Percentiles rank a stretch among this genome's conserved stretches.
Conservation (phyloP, 2,888 invertebrate genomes). For the Drosophila paucipuncta region DNA sequence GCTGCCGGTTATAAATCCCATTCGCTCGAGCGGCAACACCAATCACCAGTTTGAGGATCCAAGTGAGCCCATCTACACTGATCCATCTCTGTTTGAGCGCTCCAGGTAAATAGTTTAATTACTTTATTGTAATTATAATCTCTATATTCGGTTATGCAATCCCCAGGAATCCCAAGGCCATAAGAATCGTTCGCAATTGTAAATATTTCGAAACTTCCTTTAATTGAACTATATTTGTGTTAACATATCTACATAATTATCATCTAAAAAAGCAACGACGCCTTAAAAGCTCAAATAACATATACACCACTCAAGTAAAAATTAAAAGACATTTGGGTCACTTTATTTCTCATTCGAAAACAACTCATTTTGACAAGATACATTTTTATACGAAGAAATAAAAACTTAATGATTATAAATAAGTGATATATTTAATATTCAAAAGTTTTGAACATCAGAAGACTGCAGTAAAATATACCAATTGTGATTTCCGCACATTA, state of each 20-base stretch:
- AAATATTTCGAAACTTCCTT: slow-evolving; percentile 49
- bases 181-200: slow-evolving; percentile 55
- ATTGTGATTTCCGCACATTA: neutral
- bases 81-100: slow-evolving; percentile 95
- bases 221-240: neutral
- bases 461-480: neutral
- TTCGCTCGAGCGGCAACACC: slow-evolving; percentile 86
- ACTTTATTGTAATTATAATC: slow-evolving; percentile 1
- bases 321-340: neutral
- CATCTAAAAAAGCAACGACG: neutral
- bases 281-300: neutral
- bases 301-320: neutral
- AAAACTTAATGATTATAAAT: neutral
- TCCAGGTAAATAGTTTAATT: slow-evolving; percentile 87
- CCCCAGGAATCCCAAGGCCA: slow-evolving; percentile 35
- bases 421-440: neutral
- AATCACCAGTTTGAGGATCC: slow-evolving; percentile 91
- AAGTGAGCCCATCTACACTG: slow-evolving; percentile 96
- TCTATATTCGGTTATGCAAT: neutral
- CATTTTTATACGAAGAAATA: neutral
- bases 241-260: slow-evolving; percentile 2
- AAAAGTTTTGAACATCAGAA: neutral
- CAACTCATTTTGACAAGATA: neutral
- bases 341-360: neutral
- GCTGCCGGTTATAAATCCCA: slow-evolving; percentile 86